Percentiles rank a stretch among this genome's conserved stretches.
Evolutionary conservation across 2,797 vertebrate genomes (phyloP).

Genomic region (Artibeus jamaicensis): DNA sequence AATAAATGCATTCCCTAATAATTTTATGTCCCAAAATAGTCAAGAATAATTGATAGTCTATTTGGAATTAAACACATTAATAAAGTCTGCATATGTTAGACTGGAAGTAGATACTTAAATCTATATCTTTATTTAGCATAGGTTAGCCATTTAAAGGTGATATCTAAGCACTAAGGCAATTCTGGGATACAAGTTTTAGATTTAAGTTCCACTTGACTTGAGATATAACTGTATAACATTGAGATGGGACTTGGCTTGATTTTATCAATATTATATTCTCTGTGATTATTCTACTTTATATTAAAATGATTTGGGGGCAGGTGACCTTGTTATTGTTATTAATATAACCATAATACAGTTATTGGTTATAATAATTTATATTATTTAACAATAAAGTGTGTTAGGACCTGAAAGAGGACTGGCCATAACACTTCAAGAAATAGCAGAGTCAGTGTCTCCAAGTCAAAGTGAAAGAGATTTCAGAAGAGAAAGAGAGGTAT

Average conservation of each 20-base stretch:
- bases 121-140: not conserved
- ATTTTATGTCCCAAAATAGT: not conserved
- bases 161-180: not conserved
- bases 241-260: not conserved
- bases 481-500: not conserved
- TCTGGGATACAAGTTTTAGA: not conserved
- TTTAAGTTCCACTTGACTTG: not conserved
- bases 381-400: not conserved
- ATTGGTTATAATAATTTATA: not conserved
- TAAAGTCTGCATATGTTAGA: constrained; percentile 13
- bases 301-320: not conserved
- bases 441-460: not conserved
- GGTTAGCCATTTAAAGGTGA: constrained; percentile 26
- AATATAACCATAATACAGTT: not conserved
- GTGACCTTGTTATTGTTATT: not conserved
- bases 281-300: not conserved
- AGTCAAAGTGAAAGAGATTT: not conserved
- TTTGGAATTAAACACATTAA: not conserved
- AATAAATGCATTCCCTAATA: not conserved
- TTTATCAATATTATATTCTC: not conserved
- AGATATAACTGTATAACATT: not conserved
- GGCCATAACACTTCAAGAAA: not conserved
- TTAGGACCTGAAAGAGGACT: not conserved
- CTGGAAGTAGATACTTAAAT: constrained; percentile 1
- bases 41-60: not conserved